Conservation (phyloP, 2,888 invertebrate species). For the Limnephilus marmoratus region DNA sequence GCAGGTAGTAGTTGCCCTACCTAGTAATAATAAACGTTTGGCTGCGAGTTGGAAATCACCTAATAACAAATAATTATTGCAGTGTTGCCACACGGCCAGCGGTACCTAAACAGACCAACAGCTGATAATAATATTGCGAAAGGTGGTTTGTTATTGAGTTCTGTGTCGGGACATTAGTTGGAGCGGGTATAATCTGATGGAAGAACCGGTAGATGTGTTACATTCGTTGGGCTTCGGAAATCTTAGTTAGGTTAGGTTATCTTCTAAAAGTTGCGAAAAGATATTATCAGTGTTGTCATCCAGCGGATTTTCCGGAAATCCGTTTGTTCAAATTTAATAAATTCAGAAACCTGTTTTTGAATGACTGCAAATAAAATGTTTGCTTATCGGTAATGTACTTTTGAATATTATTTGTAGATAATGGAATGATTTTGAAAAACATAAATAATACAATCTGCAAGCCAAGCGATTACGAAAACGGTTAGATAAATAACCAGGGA, state of each 20-base stretch:
- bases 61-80: constrained; percentile 7
- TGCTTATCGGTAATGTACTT: too few species aligned
- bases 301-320: too few species aligned
- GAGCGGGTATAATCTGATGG: not conserved
- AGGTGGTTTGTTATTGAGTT: constrained; percentile 43
- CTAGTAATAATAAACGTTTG: constrained; percentile 2
- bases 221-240: not conserved
- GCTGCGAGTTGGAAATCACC: not conserved
- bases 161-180: not conserved
- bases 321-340: too few species aligned
- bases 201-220: not conserved
- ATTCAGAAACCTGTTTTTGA: too few species aligned
- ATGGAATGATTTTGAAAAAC: too few species aligned
- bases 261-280: not conserved
- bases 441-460: too few species aligned
- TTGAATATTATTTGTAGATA: not conserved
- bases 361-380: too few species aligned
- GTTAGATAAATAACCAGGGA: too few species aligned
- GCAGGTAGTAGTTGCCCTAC: constrained; percentile 5
- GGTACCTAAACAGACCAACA: constrained; percentile 9
- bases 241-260: not conserved
- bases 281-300: not conserved
- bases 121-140: constrained; percentile 25
- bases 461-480: too few species aligned
- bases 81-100: not conserved